phyloP scores from a whole-genome alignment of 2,113 vertebrate genomes.

The Protobothrops mucrosquamatus region DNA sequence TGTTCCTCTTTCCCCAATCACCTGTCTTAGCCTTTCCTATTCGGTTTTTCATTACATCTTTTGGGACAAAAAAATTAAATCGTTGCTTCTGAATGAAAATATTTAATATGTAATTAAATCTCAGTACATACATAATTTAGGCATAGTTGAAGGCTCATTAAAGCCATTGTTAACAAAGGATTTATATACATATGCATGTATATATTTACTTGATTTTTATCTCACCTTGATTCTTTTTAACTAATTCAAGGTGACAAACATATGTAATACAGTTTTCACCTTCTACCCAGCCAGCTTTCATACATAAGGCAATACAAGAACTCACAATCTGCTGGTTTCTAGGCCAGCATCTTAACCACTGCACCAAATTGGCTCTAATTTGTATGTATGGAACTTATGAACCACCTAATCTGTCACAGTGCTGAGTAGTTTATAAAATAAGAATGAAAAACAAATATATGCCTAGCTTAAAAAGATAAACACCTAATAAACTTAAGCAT shows the following conservation, averaged over 20 bases:
- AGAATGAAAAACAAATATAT: neutral
- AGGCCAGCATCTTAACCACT: neutral
- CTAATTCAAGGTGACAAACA: neutral
- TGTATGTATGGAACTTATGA: neutral
- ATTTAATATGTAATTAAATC: too few species aligned
- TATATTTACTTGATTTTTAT: neutral
- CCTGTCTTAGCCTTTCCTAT: neutral
- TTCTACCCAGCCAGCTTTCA: neutral
- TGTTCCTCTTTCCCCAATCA: neutral
- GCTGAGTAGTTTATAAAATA: neutral
- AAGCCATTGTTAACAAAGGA: neutral
- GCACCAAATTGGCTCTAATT: neutral
- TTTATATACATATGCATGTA: neutral
- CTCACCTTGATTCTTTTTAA: neutral
- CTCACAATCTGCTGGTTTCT: neutral
- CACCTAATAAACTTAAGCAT: neutral
- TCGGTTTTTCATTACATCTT: neutral
- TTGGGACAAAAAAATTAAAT: neutral
- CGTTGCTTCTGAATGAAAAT: neutral
- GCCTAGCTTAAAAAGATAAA: neutral
- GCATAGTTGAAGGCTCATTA: neutral
- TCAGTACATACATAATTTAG: neutral
- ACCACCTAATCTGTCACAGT: neutral
- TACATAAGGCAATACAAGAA: neutral
- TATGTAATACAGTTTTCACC: neutral